Conservation (phyloP, 2,113 vertebrate genomes). For the Osmerus eperlanus region DNA sequence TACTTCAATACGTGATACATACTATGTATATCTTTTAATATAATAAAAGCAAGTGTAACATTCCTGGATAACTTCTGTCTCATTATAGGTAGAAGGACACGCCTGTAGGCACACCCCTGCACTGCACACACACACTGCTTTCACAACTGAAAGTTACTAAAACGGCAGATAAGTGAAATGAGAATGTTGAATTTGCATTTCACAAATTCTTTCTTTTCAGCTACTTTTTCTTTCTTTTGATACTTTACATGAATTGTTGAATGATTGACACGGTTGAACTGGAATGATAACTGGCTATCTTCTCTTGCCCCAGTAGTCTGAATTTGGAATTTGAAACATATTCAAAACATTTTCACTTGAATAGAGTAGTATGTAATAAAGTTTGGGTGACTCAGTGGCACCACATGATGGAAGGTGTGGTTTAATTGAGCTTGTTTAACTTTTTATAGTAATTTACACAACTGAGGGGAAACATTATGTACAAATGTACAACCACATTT, state of each 20-base stretch:
- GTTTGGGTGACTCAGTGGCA: not conserved
- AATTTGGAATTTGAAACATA: too few species aligned
- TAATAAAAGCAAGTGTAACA: constrained; percentile 69
- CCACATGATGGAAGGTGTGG: not conserved
- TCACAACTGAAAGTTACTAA: constrained; percentile 31
- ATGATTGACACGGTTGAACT: not conserved
- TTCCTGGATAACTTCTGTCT: constrained; percentile 38
- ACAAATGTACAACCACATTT: too few species aligned
- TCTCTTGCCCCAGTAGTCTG: too few species aligned
- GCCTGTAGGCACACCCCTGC: too few species aligned
- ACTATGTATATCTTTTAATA: constrained; percentile 69
- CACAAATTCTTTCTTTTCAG: constrained; percentile 60
- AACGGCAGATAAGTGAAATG: constrained; percentile 67
- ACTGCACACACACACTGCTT: not conserved
- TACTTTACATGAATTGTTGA: constrained; percentile 19
- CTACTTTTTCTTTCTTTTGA: constrained; percentile 58
- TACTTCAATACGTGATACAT: constrained; percentile 58
- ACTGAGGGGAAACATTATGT: not conserved
- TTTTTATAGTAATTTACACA: not conserved
- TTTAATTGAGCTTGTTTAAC: constrained; percentile 6
- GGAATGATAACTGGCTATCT: not conserved
- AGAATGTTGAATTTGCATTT: constrained; percentile 64
- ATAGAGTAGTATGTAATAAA: too few species aligned
- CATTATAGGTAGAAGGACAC: not conserved
- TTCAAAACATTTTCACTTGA: too few species aligned